phyloP scores from a whole-genome alignment of 2,888 invertebrate species.

The Drosophila borborema region DNA sequence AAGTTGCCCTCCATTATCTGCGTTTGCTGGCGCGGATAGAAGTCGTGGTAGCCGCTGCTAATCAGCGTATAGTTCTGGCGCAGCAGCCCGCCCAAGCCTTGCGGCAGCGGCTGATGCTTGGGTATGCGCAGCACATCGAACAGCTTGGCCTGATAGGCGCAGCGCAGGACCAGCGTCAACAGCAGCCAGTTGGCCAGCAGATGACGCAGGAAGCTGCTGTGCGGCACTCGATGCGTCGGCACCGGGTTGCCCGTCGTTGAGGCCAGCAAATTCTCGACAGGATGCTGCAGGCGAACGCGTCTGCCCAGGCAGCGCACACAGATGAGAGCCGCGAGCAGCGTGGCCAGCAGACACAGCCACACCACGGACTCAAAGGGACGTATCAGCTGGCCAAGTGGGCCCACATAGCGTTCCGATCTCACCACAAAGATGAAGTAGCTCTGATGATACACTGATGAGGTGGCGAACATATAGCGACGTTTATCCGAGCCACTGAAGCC shows the following conservation, averaged over 20 bases:
- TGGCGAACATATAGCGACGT: constrained; percentile 56
- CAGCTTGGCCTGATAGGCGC: constrained; percentile 82
- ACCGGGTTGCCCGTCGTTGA: constrained; percentile 72
- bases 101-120: constrained; percentile 56
- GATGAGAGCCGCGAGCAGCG: constrained; percentile 31
- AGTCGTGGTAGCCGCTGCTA: constrained; percentile 43
- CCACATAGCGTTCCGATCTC: constrained; percentile 49
- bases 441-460: constrained; percentile 68
- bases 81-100: constrained; percentile 53
- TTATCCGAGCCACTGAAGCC: constrained; percentile 68
- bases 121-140: constrained; percentile 74
- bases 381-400: constrained; percentile 56
- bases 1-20: constrained; percentile 27
- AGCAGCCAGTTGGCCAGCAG: constrained; percentile 75
- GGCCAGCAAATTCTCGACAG: constrained; percentile 61
- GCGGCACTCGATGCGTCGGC: constrained; percentile 45
- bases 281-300: constrained; percentile 30
- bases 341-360: constrained; percentile 58
- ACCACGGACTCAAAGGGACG: constrained; percentile 64
- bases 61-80: constrained; percentile 61
- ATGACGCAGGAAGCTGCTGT: constrained; percentile 66
- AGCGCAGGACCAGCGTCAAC: constrained; percentile 73
- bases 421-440: constrained; percentile 71
- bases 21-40: constrained; percentile 67
- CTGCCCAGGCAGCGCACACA: constrained; percentile 29